These are phyloP conservation scores for Caretta caretta DNA, from an alignment of 2,113 vertebrate species.

Conservation along the genomic window DNA sequence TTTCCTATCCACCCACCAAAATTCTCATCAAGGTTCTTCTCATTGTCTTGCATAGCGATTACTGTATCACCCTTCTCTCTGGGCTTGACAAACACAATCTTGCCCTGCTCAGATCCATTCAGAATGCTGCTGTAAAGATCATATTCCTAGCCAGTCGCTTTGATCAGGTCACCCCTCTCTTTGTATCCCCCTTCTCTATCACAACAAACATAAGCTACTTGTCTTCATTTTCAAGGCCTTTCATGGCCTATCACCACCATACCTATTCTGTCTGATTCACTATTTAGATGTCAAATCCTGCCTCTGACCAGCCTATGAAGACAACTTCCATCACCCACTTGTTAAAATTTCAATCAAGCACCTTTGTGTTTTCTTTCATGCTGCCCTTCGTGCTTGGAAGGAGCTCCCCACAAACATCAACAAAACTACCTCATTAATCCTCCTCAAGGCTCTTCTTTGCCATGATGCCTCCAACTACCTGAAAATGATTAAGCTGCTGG, in stretches of 20 bases:
- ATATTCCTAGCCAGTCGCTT: neutral
- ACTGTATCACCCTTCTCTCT: neutral
- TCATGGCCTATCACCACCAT: neutral
- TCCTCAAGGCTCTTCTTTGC: accelerated
- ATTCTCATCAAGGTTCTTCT: neutral
- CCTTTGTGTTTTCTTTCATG: neutral
- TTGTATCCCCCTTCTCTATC: neutral
- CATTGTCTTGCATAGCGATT: neutral
- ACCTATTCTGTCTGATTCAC: neutral
- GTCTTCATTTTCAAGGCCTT: neutral
- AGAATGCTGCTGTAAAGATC: neutral
- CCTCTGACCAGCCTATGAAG: neutral
- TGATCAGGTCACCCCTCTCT: neutral
- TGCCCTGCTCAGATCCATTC: neutral
- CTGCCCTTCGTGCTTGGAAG: accelerated
- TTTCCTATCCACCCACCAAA: neutral
- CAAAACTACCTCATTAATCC: accelerated
- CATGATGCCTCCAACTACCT: neutral
- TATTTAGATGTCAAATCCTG: neutral
- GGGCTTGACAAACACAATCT: neutral
- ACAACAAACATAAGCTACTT: neutral
- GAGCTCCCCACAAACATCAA: accelerated
- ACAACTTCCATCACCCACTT: neutral
- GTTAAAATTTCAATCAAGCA: neutral
- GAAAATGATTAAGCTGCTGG: neutral